A percentile compares a stretch with the other conserved stretches of the same genome.
Conservation (phyloP, 1,140 invertebrate species). For the Ceratosolen solmsi region DNA sequence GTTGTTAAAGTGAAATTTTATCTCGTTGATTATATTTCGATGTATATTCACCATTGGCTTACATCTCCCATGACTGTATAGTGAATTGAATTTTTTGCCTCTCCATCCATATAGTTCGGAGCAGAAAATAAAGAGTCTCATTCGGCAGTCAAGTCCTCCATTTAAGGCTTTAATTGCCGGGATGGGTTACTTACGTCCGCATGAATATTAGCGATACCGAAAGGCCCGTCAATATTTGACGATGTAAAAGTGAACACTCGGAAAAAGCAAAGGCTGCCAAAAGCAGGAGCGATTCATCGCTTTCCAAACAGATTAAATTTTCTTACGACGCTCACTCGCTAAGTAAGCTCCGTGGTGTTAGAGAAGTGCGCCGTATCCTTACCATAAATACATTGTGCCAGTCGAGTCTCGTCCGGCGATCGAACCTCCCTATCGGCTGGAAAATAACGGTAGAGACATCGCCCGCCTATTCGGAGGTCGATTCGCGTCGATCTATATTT, state of each 20-base stretch:
- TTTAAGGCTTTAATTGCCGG: neutral
- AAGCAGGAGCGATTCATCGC: neutral
- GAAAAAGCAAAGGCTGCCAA: no score
- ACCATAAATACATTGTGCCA: neutral
- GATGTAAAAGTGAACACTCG: neutral
- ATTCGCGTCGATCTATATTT: slow-evolving; percentile 42
- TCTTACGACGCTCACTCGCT: neutral
- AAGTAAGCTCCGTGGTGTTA: neutral
- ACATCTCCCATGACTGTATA: neutral
- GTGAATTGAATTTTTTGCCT: neutral
- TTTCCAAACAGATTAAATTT: slow-evolving; percentile 7
- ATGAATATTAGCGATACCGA: neutral
- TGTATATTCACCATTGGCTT: neutral
- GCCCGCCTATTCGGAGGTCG: slow-evolving; percentile 2
- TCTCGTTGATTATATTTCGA: neutral
- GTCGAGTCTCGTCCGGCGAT: neutral
- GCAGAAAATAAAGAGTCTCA: neutral
- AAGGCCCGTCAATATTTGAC: neutral
- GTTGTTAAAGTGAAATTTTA: neutral
- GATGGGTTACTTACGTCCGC: neutral
- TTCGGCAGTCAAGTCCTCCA: neutral
- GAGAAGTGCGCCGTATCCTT: neutral
- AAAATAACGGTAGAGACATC: neutral
- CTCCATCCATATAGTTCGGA: neutral
- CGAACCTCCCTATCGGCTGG: neutral